A percentile compares a stretch with the other conserved stretches of the same genome.
These are phyloP conservation scores for Akabosia matsudoensis DNA, from an alignment of 1,140 invertebrate species.

Conservation along the genomic window DNA sequence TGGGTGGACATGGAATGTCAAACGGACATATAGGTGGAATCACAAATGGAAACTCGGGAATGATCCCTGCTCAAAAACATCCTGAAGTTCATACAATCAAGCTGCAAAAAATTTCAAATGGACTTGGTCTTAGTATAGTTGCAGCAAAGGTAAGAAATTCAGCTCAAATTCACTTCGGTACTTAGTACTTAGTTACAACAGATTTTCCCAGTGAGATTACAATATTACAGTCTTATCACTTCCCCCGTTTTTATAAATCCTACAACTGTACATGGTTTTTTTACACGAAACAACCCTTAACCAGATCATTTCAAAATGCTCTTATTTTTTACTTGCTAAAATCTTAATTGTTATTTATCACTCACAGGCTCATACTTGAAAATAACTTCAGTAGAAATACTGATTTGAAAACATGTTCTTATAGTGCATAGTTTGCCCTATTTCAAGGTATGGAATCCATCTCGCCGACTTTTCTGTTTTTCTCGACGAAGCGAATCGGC, in stretches of 20 bases:
- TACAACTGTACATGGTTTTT: no score
- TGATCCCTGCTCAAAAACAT: conserved; percentile 47
- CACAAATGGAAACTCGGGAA: conserved; percentile 1
- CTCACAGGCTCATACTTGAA: no score
- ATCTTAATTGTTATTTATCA: no score
- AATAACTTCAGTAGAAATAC: no score
- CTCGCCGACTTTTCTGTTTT: no score
- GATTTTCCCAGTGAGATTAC: background rate
- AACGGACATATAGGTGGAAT: conserved; percentile 1
- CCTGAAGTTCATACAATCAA: conserved; percentile 80
- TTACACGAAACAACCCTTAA: no score
- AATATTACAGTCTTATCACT: background rate
- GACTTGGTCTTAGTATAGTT: conserved; percentile 90
- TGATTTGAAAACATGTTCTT: no score
- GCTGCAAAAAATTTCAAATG: conserved; percentile 83
- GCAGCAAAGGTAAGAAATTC: conserved; percentile 74
- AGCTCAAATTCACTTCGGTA: background rate
- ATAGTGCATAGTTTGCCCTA: no score
- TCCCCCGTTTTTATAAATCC: background rate
- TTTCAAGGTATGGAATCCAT: no score
- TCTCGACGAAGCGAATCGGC: no score
- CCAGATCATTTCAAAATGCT: background rate
- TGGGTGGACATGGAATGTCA: conserved; percentile 4
- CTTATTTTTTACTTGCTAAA: background rate
- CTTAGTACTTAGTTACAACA: background rate